Conservation (phyloP, 2,797 vertebrate genomes). For the Morus bassanus region DNA sequence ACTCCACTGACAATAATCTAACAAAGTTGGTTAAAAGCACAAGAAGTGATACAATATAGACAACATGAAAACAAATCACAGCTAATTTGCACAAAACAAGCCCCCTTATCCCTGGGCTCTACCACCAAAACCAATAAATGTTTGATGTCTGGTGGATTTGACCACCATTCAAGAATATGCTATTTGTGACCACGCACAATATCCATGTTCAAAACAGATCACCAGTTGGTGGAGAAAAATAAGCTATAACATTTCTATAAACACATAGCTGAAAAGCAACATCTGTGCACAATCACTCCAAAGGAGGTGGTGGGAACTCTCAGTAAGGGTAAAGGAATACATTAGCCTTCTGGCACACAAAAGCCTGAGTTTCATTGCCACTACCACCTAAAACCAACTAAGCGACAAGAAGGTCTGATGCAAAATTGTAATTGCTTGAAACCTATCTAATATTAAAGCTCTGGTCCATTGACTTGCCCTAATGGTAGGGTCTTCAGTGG, state of each 20-base stretch:
- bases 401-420: neutral
- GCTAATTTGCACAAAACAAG: neutral
- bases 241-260: neutral
- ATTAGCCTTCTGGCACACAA: neutral
- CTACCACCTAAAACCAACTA: neutral
- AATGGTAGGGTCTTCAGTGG: neutral
- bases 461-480: neutral
- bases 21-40: neutral
- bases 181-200: neutral
- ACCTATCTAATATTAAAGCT: neutral
- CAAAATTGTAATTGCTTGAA: neutral
- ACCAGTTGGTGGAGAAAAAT: neutral
- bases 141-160: fast-evolving
- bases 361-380: neutral
- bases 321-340: neutral
- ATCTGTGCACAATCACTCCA: neutral
- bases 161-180: neutral
- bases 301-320: neutral
- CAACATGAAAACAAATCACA: neutral
- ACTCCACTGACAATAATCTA: neutral
- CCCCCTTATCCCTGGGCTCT: neutral
- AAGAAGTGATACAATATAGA: neutral
- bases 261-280: neutral
- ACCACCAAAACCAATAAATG: neutral
- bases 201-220: neutral